Evolutionary conservation across 2,888 invertebrate species (phyloP), one percentile per base, ranked within the genome.

Genomic region (Nezara viridula): DNA sequence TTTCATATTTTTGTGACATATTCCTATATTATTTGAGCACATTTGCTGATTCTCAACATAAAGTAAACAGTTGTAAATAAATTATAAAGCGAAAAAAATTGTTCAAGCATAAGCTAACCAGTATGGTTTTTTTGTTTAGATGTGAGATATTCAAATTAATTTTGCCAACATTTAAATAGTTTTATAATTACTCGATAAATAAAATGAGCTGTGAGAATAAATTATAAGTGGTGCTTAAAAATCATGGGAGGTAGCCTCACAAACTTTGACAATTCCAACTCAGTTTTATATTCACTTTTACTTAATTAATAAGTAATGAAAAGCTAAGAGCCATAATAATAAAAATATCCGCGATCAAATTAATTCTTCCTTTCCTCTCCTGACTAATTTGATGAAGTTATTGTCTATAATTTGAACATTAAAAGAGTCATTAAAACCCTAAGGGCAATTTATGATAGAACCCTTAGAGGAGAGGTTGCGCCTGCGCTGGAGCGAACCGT

Each of bases 301-400:
- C 6, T 6, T 37, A 37, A 37, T 37, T 73, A 19, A 73, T 73
- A 9, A 37, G 32, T 37, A 73, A 32, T 73, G 37, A 37, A 6
- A 37, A 73, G 37, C 32, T 73, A 7, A 73, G 19, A 73, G 66
- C 19, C 3, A 21, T 73, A 37, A 6, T 73, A 73, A 73, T 73
- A 73, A 73, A 73, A 73, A 73, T 37, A 32, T 37, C 32, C 16
- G 21, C 66, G 27, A 32, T 73, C 32, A 73, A 73, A 32, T 73
- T 37, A 73, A 73, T 73, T 14, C 27, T 27, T 14, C 27, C n/a
- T 60, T 60, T 60, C 27, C 66, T 73, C 37, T 37, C 0, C 2
- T 37, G 27, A 37, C 66, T 37, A 37, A 73, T 37, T 73, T 73
- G 21, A 73, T 73, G 32, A 73, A 73, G 66, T 73, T 73, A 73